Conservation (phyloP, 2,888 invertebrate genomes). For the Pammene aurita region DNA sequence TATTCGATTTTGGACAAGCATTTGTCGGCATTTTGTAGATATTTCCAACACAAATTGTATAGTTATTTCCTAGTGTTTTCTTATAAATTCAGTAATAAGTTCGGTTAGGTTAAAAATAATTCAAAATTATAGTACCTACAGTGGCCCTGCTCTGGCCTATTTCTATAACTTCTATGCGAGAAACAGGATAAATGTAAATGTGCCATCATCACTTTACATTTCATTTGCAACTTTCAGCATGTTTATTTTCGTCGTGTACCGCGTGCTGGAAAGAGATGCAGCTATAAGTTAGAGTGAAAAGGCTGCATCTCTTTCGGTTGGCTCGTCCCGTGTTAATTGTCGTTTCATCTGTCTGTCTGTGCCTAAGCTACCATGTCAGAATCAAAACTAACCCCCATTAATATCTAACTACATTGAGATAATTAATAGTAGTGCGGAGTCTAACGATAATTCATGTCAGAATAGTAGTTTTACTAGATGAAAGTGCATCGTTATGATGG, state of each 20-base stretch:
- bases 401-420: constrained; percentile 43
- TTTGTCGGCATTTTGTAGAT: too few species aligned
- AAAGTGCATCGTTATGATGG: too few species aligned
- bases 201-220: constrained; percentile 11
- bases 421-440: constrained; percentile 17
- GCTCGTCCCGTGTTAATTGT: constrained; percentile 38
- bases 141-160: too few species aligned
- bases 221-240: constrained; percentile 32
- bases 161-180: too few species aligned
- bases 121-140: too few species aligned
- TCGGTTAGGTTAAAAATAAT: too few species aligned
- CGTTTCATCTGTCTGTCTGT: constrained; percentile 57
- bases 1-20: too few species aligned
- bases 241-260: constrained; percentile 19
- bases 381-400: constrained; percentile 53
- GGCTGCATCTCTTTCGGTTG: background rate
- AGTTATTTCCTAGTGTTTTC: too few species aligned
- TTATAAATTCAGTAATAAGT: too few species aligned
- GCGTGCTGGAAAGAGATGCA: background rate
- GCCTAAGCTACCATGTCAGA: constrained; percentile 57
- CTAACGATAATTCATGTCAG: background rate
- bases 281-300: background rate
- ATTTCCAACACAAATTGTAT: too few species aligned
- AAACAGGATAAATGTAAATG: background rate
- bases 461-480: background rate